Evolutionary conservation across 2,888 invertebrate species (phyloP).

Genomic region (Epistrophella euchroma): DNA sequence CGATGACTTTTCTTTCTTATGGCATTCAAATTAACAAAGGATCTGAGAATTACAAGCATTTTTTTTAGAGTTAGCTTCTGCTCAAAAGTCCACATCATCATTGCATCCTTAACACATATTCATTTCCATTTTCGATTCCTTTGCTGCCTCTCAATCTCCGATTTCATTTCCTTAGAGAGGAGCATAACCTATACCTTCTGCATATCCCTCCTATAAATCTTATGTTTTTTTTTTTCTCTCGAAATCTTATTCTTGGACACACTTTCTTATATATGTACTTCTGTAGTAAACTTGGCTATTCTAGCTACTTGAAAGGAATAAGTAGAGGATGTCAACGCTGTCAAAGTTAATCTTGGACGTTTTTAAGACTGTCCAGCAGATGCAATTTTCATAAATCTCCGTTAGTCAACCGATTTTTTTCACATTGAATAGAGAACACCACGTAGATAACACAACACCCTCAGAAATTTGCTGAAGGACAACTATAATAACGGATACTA

Average conservation of each 20-base stretch:
- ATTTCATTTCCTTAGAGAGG: conserved; percentile 60
- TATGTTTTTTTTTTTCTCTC: neutral
- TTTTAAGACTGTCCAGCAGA: conserved; percentile 45
- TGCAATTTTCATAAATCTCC: conserved; percentile 69
- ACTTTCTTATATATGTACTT: conserved; percentile 5
- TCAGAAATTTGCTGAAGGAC: conserved; percentile 21
- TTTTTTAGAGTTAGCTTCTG: conserved; percentile 2
- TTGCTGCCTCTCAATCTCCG: conserved; percentile 45
- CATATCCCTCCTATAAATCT: conserved; percentile 63
- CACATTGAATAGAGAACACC: conserved; percentile 12
- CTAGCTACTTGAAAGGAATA: conserved; percentile 40
- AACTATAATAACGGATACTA: conserved; percentile 1
- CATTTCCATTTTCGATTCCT: conserved; percentile 61
- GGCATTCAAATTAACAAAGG: conserved; percentile 3
- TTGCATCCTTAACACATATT: conserved; percentile 27
- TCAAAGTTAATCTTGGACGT: conserved; percentile 52
- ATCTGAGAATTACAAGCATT: conserved; percentile 10
- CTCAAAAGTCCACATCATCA: conserved; percentile 38
- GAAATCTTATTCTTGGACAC: conserved; percentile 36
- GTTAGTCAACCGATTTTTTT: conserved; percentile 35
- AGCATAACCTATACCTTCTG: neutral
- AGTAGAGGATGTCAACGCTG: conserved; percentile 44
- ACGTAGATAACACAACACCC: neutral
- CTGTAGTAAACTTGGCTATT: conserved; percentile 9
- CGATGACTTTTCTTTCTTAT: neutral